Evolutionary conservation across 1,140 invertebrate species (phyloP).

Genomic region (Charaxes varanes): DNA sequence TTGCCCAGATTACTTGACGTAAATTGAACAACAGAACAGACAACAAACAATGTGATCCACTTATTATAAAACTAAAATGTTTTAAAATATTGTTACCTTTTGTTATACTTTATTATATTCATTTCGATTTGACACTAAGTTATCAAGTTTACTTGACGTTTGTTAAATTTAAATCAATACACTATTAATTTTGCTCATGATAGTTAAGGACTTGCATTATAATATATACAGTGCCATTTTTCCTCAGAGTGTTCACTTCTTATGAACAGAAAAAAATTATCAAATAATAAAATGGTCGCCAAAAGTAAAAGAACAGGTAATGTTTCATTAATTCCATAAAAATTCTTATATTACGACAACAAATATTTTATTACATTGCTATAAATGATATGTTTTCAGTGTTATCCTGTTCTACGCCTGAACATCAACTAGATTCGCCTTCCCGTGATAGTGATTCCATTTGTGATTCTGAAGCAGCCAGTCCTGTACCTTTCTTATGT

Average conservation of each 20-base stretch:
- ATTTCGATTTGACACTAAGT: too few relatives aligned
- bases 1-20: too few relatives aligned
- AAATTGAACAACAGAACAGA: too few relatives aligned
- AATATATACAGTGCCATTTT: too few relatives aligned
- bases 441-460: conserved; percentile 61
- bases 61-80: too few relatives aligned
- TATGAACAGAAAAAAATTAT: conserved; percentile 13
- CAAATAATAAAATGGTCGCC: conserved; percentile 39
- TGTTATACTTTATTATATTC: too few relatives aligned
- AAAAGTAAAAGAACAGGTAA: conserved; percentile 55
- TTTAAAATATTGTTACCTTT: too few relatives aligned
- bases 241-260: background rate
- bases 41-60: too few relatives aligned
- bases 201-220: too few relatives aligned
- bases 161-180: too few relatives aligned
- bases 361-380: conserved; percentile 5
- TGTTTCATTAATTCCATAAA: conserved; percentile 4
- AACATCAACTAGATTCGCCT: conserved; percentile 50
- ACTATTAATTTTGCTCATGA: too few relatives aligned
- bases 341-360: background rate
- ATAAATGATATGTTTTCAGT: conserved; percentile 39
- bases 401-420: conserved; percentile 62
- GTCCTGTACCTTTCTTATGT: conserved; percentile 67
- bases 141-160: too few relatives aligned
- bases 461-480: conserved; percentile 55